These are phyloP conservation scores for Smutsia gigantea DNA, from an alignment of 2,797 vertebrate species.

Conservation along the genomic window DNA sequence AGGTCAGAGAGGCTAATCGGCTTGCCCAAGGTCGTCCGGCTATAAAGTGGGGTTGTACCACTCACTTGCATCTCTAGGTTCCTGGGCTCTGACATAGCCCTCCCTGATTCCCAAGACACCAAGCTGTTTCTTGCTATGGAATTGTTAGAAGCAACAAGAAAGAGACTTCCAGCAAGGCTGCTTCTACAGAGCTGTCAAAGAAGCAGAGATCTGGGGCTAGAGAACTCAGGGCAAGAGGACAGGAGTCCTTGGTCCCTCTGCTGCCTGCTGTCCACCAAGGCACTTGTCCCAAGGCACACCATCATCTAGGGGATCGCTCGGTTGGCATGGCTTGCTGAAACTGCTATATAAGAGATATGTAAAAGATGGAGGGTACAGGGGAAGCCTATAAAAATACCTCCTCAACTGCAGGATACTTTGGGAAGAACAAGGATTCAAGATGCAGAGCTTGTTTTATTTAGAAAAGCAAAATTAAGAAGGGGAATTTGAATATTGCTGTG, in stretches of 20 bases:
- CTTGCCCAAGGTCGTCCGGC: not conserved
- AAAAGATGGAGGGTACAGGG: not conserved
- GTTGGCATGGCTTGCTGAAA: not conserved
- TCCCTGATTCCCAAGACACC: not conserved
- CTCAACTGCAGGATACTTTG: not conserved
- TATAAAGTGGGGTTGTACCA: not conserved
- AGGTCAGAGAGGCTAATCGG: slow-evolving; percentile 47
- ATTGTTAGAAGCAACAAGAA: not conserved
- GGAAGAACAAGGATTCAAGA: not conserved
- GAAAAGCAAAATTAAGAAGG: not conserved
- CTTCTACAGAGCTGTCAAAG: not conserved
- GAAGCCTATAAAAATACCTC: not conserved
- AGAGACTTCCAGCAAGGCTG: not conserved
- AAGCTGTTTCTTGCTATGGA: not conserved
- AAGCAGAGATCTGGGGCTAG: not conserved
- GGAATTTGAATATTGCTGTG: not conserved
- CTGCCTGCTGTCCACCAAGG: not conserved
- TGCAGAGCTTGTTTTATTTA: not conserved
- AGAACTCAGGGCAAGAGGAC: not conserved
- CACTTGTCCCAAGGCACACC: not conserved
- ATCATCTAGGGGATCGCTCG: not conserved
- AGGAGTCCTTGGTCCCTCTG: not conserved
- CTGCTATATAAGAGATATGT: not conserved
- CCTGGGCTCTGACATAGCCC: not conserved
- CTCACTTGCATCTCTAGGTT: not conserved